A percentile compares a stretch with the other conserved stretches of the same genome.
Conservation (phyloP, 2,113 vertebrate species). For the Pedionomus torquatus region DNA sequence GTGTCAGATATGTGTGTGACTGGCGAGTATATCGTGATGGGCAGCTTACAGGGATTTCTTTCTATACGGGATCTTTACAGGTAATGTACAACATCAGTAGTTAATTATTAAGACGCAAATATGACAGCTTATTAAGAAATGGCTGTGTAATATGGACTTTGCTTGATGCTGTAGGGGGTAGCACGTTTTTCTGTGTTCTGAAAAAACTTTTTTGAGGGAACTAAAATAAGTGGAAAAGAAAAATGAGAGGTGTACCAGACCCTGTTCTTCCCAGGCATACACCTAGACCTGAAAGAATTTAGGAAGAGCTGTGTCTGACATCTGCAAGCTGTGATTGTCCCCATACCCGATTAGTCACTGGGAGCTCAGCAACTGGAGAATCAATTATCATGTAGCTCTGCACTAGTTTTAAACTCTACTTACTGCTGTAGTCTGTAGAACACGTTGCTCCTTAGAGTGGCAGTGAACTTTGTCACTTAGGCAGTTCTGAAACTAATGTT, state of each 20-base stretch:
- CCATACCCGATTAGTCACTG: not conserved
- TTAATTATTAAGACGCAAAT: not conserved
- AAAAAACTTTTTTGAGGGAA: not conserved
- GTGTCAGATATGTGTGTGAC: conserved; percentile 91
- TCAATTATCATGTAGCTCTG: not conserved
- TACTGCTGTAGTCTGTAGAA: not conserved
- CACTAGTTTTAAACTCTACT: not conserved
- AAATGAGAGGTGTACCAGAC: not conserved
- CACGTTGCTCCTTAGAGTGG: not conserved
- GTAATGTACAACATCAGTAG: conserved; percentile 68
- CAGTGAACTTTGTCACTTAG: not conserved
- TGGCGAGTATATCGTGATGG: conserved; percentile 87
- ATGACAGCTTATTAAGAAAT: not conserved
- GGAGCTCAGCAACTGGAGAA: not conserved
- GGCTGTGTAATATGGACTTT: not conserved
- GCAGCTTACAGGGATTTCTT: conserved; percentile 92
- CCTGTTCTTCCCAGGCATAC: not conserved
- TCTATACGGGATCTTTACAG: conserved; percentile 93
- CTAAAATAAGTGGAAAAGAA: not conserved
- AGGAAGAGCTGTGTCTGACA: not conserved
- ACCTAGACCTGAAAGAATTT: not conserved
- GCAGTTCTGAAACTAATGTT: not conserved
- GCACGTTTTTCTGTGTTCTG: not conserved
- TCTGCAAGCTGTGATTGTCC: not conserved
- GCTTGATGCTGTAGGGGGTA: not conserved